Evolutionary conservation across 2,888 invertebrate species (phyloP).

Genomic region (Mimachlamys varia): DNA sequence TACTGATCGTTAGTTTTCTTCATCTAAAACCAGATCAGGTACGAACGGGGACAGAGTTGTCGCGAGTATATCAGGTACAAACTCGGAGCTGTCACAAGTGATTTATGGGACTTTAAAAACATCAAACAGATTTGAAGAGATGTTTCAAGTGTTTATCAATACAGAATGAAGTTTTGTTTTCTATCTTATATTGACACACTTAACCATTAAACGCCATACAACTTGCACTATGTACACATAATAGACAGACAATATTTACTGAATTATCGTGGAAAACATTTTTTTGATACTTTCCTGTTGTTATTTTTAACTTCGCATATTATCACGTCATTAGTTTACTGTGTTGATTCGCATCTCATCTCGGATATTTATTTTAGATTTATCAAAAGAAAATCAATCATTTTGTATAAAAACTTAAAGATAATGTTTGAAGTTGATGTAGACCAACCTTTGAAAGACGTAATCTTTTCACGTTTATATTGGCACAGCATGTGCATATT

Average conservation of each 20-base stretch:
- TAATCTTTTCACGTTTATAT: too few species aligned
- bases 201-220: neutral
- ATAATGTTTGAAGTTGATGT: too few species aligned
- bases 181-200: neutral
- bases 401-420: too few species aligned
- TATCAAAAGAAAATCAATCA: too few species aligned
- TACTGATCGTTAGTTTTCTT: neutral
- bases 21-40: neutral
- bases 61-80: too few species aligned
- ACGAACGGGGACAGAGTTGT: neutral
- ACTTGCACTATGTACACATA: neutral
- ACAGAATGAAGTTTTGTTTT: neutral
- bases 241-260: neutral
- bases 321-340: too few species aligned
- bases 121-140: neutral
- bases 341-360: too few species aligned
- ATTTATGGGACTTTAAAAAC: neutral
- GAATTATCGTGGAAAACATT: neutral
- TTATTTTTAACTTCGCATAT: too few species aligned
- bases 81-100: neutral
- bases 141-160: conserved; percentile 10
- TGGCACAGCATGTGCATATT: too few species aligned
- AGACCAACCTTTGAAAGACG: too few species aligned
- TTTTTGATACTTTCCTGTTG: neutral
- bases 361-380: too few species aligned